phyloP scores from a whole-genome alignment of 1,140 invertebrate species.

The Brachystomella parvula region DNA sequence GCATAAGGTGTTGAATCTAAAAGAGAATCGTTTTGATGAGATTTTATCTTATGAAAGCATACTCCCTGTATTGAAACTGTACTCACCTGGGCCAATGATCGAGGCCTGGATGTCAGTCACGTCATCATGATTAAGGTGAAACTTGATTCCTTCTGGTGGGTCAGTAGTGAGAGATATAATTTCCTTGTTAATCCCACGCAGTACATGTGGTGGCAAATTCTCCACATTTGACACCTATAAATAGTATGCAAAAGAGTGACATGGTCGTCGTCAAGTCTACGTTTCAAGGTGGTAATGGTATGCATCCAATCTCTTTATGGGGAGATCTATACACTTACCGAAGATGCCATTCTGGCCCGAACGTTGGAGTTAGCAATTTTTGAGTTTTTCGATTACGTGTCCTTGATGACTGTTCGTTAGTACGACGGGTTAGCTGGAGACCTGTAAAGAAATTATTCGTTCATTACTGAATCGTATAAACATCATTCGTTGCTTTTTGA shows the following conservation, averaged over 20 bases:
- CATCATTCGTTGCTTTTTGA: too few relatives aligned
- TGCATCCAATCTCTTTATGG: too few relatives aligned
- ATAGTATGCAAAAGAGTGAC: too few relatives aligned
- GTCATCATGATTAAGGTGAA: constrained; percentile 79
- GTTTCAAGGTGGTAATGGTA: too few relatives aligned
- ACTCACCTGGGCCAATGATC: constrained; percentile 73
- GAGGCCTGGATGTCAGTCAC: constrained; percentile 85
- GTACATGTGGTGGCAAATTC: constrained; percentile 87
- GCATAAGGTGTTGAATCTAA: constrained; percentile 75
- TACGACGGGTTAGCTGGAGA: too few relatives aligned
- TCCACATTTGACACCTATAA: constrained; percentile 61
- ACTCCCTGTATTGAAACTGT: background rate
- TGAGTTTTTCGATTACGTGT: too few relatives aligned
- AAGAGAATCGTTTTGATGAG: constrained; percentile 33
- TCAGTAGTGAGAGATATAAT: constrained; percentile 63
- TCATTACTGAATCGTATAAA: too few relatives aligned
- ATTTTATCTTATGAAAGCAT: background rate
- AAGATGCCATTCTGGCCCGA: constrained; percentile 8
- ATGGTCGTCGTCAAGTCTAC: too few relatives aligned
- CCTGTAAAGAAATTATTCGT: too few relatives aligned
- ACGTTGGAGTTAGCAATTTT: constrained; percentile 12
- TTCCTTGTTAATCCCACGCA: constrained; percentile 73
- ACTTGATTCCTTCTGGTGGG: constrained; percentile 81
- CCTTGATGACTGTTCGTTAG: too few relatives aligned
- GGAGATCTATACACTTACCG: constrained; percentile 5